A percentile compares a stretch with the other conserved stretches of the same genome.
phyloP scores from a whole-genome alignment of 2,888 invertebrate species.

The Drosophila maculinotata region DNA sequence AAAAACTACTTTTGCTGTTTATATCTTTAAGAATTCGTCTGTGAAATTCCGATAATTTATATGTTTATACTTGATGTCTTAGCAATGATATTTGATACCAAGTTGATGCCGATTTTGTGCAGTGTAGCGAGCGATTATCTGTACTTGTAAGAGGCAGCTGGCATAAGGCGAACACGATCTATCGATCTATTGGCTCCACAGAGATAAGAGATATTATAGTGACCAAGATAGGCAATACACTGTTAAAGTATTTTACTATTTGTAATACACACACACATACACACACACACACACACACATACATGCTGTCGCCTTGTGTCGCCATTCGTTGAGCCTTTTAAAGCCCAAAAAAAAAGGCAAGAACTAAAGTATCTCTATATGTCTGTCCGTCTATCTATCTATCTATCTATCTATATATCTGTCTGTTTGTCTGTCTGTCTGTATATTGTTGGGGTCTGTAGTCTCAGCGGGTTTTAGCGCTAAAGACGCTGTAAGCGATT shows the following conservation, averaged over 20 bases:
- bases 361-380: constrained; percentile 39
- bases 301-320: constrained; percentile 14
- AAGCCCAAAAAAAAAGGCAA: constrained; percentile 24
- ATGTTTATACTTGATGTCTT: no score
- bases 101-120: constrained; percentile 5
- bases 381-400: constrained; percentile 9
- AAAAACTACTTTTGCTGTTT: no score
- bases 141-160: constrained; percentile 46
- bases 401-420: constrained; percentile 17
- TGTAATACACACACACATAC: constrained; percentile 10
- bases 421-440: constrained; percentile 18
- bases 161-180: constrained; percentile 46
- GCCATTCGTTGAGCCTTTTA: constrained; percentile 41
- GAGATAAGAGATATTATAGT: constrained; percentile 50
- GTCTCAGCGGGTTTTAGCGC: constrained; percentile 51
- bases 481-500: constrained; percentile 78
- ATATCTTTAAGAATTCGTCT: no score
- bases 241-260: constrained; percentile 15
- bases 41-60: no score
- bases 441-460: constrained; percentile 22
- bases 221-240: constrained; percentile 42
- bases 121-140: constrained; percentile 44
- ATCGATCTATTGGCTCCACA: constrained; percentile 47
- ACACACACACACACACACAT: neutral
- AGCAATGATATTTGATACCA: no score